Percentiles rank a stretch among this genome's conserved stretches.
Evolutionary conservation across 1,140 invertebrate genomes (phyloP).

Genomic region (Fopius arisanus): DNA sequence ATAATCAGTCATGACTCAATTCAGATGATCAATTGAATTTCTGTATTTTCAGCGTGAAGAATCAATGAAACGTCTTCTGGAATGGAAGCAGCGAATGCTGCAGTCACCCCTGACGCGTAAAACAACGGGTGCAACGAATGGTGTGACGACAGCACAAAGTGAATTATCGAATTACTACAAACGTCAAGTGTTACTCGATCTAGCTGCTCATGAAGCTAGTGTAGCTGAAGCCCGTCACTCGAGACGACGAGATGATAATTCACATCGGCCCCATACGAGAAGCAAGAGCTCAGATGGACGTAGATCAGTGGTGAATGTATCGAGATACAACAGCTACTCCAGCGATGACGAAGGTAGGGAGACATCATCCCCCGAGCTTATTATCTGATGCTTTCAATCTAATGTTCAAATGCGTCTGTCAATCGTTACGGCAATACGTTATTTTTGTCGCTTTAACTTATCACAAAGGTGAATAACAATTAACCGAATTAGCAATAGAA

Average conservation of each 20-base stretch:
- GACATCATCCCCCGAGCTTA: conserved; percentile 55
- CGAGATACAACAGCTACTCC: conserved; percentile 82
- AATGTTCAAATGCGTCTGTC: neutral
- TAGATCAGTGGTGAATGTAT: conserved; percentile 61
- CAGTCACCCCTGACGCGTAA: conserved; percentile 87
- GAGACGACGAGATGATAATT: conserved; percentile 51
- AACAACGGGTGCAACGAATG: conserved; percentile 66
- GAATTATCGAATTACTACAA: conserved; percentile 64
- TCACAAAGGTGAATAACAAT: neutral
- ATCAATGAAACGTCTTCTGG: conserved; percentile 87
- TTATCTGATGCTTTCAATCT: conserved; percentile 49
- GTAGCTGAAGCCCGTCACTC: conserved; percentile 48
- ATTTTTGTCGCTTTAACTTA: neutral
- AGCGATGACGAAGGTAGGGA: conserved; percentile 86
- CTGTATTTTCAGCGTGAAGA: conserved; percentile 75
- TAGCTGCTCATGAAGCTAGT: conserved; percentile 51
- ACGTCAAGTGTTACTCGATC: conserved; percentile 55
- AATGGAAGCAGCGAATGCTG: conserved; percentile 93
- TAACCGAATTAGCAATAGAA: neutral
- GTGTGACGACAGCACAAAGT: conserved; percentile 54
- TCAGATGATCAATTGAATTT: neutral
- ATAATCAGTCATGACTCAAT: neutral
- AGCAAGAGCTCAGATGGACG: conserved; percentile 64
- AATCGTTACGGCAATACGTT: neutral
- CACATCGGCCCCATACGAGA: conserved; percentile 55